These are phyloP conservation scores for Drosophila longiperda DNA, from an alignment of 2,888 invertebrate genomes.

Conservation along the genomic window DNA sequence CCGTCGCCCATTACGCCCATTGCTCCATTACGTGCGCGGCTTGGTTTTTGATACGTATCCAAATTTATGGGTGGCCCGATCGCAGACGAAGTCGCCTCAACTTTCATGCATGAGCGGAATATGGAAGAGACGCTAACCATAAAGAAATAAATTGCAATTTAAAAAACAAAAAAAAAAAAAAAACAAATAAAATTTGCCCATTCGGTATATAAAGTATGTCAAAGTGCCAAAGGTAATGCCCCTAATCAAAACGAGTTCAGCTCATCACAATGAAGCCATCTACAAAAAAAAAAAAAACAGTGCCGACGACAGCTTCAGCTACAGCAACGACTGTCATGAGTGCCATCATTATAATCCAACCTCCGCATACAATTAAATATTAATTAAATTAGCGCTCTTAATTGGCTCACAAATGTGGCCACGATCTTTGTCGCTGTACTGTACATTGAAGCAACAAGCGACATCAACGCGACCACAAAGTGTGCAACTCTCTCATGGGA, in stretches of 20 bases:
- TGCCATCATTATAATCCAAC: slow-evolving; percentile 55
- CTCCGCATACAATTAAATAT: slow-evolving; percentile 55
- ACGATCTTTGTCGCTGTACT: slow-evolving; percentile 31
- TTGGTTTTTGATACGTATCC: slow-evolving; percentile 59
- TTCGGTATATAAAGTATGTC: slow-evolving; percentile 45
- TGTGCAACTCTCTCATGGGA: background rate
- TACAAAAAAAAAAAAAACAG: slow-evolving; percentile 3
- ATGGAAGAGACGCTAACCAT: background rate
- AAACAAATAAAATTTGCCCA: slow-evolving; percentile 38
- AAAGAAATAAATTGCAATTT: slow-evolving; percentile 11
- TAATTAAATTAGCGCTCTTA: slow-evolving; percentile 74
- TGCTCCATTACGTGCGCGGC: slow-evolving; percentile 49
- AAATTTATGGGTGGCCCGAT: slow-evolving; percentile 60
- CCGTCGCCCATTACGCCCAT: slow-evolving; percentile 33
- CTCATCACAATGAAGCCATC: slow-evolving; percentile 1
- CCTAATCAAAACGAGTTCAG: slow-evolving; percentile 51
- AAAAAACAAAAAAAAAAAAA: background rate
- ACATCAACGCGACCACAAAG: background rate
- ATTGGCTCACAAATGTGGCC: slow-evolving; percentile 64
- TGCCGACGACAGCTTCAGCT: background rate
- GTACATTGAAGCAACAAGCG: slow-evolving; percentile 11
- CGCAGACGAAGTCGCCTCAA: slow-evolving; percentile 39
- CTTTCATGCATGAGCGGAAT: slow-evolving; percentile 33
- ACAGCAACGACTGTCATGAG: background rate
- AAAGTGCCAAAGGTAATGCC: slow-evolving; percentile 59